These are phyloP conservation scores for Chromoteleia sp. DNA, from an alignment of 2,888 invertebrate species.

Conservation along the genomic window DNA sequence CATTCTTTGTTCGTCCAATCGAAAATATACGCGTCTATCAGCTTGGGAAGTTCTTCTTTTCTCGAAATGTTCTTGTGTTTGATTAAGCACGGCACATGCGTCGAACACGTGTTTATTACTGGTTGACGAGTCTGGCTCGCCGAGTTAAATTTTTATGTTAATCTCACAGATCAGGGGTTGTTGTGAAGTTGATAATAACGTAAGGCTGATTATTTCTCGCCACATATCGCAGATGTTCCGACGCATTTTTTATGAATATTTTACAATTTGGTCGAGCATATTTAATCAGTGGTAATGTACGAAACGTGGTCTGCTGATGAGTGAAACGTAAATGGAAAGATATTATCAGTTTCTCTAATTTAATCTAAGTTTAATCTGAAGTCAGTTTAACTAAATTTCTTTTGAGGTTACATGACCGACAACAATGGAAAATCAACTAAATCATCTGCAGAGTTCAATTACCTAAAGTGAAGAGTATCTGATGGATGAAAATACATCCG, in stretches of 20 bases:
- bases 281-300: slow-evolving; percentile 1
- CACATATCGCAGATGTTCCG: slow-evolving; percentile 18
- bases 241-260: neutral
- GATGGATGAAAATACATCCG: slow-evolving; percentile 15
- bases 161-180: slow-evolving; percentile 12
- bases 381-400: slow-evolving; percentile 14
- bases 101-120: slow-evolving; percentile 21
- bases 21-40: slow-evolving; percentile 44
- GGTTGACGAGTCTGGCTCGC: neutral
- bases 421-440: slow-evolving; percentile 43
- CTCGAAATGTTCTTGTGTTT: slow-evolving; percentile 15
- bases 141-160: slow-evolving; percentile 5
- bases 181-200: slow-evolving; percentile 8
- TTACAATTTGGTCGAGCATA: neutral
- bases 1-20: slow-evolving; percentile 61
- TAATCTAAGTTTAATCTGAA: slow-evolving; percentile 21
- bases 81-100: slow-evolving; percentile 16
- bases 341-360: slow-evolving; percentile 21
- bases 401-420: slow-evolving; percentile 30
- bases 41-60: neutral
- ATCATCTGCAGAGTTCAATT: slow-evolving; percentile 32
- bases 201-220: neutral
- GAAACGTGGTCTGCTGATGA: slow-evolving; percentile 10
- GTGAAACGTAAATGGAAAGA: neutral
- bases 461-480: slow-evolving; percentile 7